A percentile compares a stretch with the other conserved stretches of the same genome.
Evolutionary conservation across 2,888 invertebrate species (phyloP).

Genomic region (Chloromyia formosa): DNA sequence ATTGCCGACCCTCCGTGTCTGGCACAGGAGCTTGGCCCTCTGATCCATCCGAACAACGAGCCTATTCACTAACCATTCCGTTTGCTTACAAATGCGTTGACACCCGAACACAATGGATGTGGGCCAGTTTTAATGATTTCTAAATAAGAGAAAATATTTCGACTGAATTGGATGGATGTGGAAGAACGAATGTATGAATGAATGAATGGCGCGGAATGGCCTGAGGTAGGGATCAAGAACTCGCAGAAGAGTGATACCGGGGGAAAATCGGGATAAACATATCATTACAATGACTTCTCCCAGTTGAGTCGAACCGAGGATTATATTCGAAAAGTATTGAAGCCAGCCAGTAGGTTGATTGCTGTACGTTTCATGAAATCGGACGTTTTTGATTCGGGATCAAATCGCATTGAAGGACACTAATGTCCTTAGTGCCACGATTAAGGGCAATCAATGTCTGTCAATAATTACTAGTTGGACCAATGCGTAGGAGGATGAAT

Average conservation of each 20-base stretch:
- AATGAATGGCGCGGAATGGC: conserved; percentile 15
- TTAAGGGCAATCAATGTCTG: conserved; percentile 45
- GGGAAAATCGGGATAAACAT: conserved; percentile 42
- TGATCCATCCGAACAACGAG: background rate
- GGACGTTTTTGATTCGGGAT: conserved; percentile 13
- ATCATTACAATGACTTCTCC: conserved; percentile 45
- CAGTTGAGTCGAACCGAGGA: background rate
- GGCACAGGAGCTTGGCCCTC: background rate
- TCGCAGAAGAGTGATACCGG: conserved; percentile 7
- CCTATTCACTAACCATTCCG: conserved; percentile 20
- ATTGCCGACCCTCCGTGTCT: conserved; percentile 28
- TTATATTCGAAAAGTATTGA: conserved; percentile 10
- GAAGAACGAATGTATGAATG: background rate
- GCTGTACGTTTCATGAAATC: conserved; percentile 20
- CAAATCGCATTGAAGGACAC: conserved; percentile 26
- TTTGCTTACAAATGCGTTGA: conserved; percentile 38
- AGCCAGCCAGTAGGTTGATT: conserved; percentile 18
- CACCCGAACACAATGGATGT: conserved; percentile 37
- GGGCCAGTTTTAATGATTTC: conserved; percentile 47
- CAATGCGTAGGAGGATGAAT: conserved; percentile 37
- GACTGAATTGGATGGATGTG: conserved; percentile 7
- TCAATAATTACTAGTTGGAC: conserved; percentile 34
- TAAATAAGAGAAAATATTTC: conserved; percentile 40
- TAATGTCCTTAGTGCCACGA: conserved; percentile 22
- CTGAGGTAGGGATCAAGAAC: conserved; percentile 16